Evolutionary conservation across 2,797 vertebrate genomes (phyloP).

Genomic region (Mycteria americana): DNA sequence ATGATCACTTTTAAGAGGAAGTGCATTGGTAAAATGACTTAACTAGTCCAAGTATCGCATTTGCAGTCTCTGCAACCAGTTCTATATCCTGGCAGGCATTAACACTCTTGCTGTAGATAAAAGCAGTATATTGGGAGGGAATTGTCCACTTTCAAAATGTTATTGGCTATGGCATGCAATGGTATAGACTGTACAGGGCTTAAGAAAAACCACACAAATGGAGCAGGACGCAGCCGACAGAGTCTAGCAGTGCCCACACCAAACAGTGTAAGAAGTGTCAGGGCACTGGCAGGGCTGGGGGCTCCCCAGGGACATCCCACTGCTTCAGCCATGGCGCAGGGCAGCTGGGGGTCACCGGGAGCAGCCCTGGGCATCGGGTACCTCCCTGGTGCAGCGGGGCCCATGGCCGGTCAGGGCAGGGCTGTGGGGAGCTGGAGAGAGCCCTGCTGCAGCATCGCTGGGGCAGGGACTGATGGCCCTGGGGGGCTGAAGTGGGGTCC

Average conservation of each 20-base stretch:
- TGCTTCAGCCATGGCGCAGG: not conserved
- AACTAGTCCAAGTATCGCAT: not conserved
- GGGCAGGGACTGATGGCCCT: not conserved
- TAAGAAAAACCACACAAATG: not conserved
- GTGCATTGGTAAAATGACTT: conserved; percentile 27
- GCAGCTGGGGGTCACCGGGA: not conserved
- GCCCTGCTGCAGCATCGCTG: not conserved
- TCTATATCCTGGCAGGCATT: not conserved
- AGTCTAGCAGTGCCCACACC: not conserved
- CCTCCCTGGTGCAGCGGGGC: rapidly evolving
- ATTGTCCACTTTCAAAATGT: not conserved
- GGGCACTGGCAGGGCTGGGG: not conserved
- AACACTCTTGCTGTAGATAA: not conserved
- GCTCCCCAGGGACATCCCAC: not conserved
- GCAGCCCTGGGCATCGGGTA: not conserved
- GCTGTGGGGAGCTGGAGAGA: not conserved
- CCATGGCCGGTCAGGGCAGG: not conserved
- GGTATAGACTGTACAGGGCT: not conserved
- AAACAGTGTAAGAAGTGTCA: not conserved
- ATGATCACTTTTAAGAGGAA: conserved; percentile 31
- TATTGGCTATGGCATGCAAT: not conserved
- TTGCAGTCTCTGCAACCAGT: not conserved
- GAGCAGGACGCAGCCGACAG: not conserved
- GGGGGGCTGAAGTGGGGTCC: not conserved
- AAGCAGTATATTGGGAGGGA: not conserved